Evolutionary conservation across 2,888 invertebrate genomes (phyloP), one percentile per base, ranked within the genome.

Genomic region (Keiferia lycopersicella): DNA sequence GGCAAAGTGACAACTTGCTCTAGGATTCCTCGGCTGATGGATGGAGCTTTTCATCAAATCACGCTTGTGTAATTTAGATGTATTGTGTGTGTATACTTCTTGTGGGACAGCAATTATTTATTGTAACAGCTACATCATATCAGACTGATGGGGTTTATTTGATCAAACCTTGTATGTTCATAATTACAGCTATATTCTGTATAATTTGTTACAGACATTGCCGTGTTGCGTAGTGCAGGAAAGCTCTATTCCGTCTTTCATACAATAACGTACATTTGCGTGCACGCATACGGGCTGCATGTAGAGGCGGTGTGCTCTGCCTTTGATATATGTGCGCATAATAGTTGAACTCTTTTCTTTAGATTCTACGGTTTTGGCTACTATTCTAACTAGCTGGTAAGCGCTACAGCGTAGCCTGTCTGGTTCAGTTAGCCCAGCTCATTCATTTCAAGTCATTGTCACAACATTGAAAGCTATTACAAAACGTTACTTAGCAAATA

Each of bases 1-100:
- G 62, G 51, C 62, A 62, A 51, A 8, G 48, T 61, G 61, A 61
- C 61, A 61, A 61, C n/a, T 50, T 53, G 53, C 14, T 60, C 34
- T 34, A 30, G n/a, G 7, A 53, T 26, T 53, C 53, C 20, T 26
- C 18, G 53, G 26, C 26, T 20, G 53, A 30, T 56, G 30, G 56
- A 56, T 14, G 30, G n/a, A 56, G 56, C 56, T 56, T 26, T 30
- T 30, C 56, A 56, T 56, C 56, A 56, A 56, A 56, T 8, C 30
- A 56, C 56, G 56, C 56, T 56, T 56, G 56, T 56, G 30, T n/a
- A 30, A 30, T 56, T 56, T 56, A 26, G 30, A 56, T 56, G 22
- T 26, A 56, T 56, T n/a, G 56, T 30, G 4, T 30, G 26, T 56
- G 41, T 14, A 41, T 41, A 30, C 30, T 56, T 34, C n/a, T 34